Percentiles rank a stretch among this genome's conserved stretches.
These are phyloP conservation scores for Poeciliopsis gracilis DNA, from an alignment of 2,797 vertebrate genomes.

Conservation along the genomic window DNA sequence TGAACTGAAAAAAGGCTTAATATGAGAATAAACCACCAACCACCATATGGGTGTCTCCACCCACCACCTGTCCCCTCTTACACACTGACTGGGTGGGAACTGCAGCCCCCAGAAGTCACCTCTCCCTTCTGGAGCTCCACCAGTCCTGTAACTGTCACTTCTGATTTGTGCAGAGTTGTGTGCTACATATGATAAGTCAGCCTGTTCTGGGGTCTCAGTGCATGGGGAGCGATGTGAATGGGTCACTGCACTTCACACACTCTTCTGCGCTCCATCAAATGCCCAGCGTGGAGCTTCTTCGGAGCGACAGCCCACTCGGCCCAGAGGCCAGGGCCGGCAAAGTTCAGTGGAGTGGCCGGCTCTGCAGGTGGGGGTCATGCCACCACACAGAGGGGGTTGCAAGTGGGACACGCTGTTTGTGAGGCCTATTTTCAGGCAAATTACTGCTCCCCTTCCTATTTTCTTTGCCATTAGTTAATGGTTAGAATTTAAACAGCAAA, in stretches of 20 bases:
- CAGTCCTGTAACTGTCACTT: slow-evolving; percentile 45
- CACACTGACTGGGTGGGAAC: slow-evolving; percentile 48
- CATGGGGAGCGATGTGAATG: slow-evolving; percentile 76
- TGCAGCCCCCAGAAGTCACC: slow-evolving; percentile 51
- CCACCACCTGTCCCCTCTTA: slow-evolving; percentile 55
- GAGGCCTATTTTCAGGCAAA: slow-evolving; percentile 44
- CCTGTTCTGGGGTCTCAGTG: slow-evolving; percentile 57
- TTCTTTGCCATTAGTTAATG: neutral
- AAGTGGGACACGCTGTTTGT: slow-evolving; percentile 50
- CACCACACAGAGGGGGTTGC: slow-evolving; percentile 52
- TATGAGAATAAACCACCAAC: slow-evolving; percentile 47
- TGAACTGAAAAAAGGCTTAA: slow-evolving; percentile 13
- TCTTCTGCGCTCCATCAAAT: slow-evolving; percentile 90
- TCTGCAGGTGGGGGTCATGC: slow-evolving; percentile 62
- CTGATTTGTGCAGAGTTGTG: slow-evolving; percentile 56
- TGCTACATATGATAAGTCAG: slow-evolving; percentile 65
- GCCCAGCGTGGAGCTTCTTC: slow-evolving; percentile 84
- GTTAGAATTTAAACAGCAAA: slow-evolving; percentile 26
- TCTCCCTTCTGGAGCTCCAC: slow-evolving; percentile 31
- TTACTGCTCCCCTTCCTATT: slow-evolving; percentile 39
- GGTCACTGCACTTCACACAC: slow-evolving; percentile 88
- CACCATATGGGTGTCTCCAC: slow-evolving; percentile 63
- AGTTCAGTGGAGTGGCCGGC: slow-evolving; percentile 39
- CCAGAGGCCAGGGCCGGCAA: slow-evolving; percentile 42
- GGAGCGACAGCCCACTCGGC: slow-evolving; percentile 63